A percentile compares a stretch with the other conserved stretches of the same genome.
Conservation (phyloP, 1,140 invertebrate species). For the Hyphantria cunea region DNA sequence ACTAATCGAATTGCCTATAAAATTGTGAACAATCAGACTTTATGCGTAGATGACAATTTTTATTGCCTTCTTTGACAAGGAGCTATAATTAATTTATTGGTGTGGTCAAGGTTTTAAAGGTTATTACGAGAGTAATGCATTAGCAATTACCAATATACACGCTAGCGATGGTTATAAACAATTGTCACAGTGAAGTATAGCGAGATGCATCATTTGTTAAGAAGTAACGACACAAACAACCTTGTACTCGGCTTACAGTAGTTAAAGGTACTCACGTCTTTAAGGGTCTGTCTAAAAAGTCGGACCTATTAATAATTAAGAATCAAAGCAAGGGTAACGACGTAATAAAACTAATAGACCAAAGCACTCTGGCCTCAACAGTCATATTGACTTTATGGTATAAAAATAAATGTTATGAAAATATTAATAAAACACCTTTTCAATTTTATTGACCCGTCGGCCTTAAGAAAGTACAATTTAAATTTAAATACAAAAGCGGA, state of each 20-base stretch:
- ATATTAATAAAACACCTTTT: conserved; percentile 66
- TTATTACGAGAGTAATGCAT: conserved; percentile 26
- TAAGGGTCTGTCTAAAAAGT: conserved; percentile 45
- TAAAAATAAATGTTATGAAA: conserved; percentile 56
- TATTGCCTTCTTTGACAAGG: conserved; percentile 43
- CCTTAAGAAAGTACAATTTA: conserved; percentile 66
- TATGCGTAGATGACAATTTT: conserved; percentile 56
- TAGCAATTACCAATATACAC: not conserved
- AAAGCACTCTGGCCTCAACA: conserved; percentile 64
- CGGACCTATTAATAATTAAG: conserved; percentile 46
- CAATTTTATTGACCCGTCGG: conserved; percentile 70
- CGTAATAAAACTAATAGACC: conserved; percentile 73
- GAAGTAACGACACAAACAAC: conserved; percentile 18
- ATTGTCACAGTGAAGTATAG: conserved; percentile 5
- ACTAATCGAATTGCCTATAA: conserved; percentile 63
- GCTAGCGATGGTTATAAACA: conserved; percentile 8
- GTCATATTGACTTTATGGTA: conserved; percentile 58
- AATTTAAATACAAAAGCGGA: conserved; percentile 69
- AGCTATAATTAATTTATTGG: conserved; percentile 60
- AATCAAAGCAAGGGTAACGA: conserved; percentile 69
- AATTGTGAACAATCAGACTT: conserved; percentile 61
- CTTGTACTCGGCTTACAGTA: conserved; percentile 5
- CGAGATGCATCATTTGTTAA: conserved; percentile 16
- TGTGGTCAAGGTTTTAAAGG: conserved; percentile 53
- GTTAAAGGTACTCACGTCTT: conserved; percentile 16